A percentile compares a stretch with the other conserved stretches of the same genome.
phyloP scores from a whole-genome alignment of 2,113 vertebrate species.

The Genyomyrus donnyi region DNA sequence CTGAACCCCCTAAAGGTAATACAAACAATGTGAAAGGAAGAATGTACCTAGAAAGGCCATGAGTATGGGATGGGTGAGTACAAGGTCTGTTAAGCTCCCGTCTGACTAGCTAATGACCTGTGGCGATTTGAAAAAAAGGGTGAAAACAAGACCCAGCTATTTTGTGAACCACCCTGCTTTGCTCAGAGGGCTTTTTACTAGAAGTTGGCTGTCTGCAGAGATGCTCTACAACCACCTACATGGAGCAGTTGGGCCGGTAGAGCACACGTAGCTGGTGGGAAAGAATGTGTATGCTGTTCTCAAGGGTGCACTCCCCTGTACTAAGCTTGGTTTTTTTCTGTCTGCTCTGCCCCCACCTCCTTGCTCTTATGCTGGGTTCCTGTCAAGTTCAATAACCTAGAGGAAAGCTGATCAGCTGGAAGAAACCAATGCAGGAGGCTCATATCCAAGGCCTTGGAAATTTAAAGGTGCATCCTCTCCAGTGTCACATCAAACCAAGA shows the following conservation, averaged over 20 bases:
- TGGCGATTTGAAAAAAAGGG: neutral
- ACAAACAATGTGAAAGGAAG: constrained; percentile 1
- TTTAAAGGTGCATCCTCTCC: too few relatives aligned
- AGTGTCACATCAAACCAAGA: too few relatives aligned
- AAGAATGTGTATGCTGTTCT: neutral
- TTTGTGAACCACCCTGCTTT: neutral
- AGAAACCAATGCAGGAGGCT: neutral
- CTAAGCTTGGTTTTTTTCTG: neutral
- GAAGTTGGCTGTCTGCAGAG: neutral
- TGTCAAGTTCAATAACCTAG: neutral
- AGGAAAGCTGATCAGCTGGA: neutral
- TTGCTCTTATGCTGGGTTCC: neutral
- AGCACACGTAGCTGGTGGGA: neutral
- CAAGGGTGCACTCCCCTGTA: neutral
- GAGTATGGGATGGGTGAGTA: neutral
- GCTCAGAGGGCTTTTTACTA: neutral
- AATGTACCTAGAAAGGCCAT: neutral
- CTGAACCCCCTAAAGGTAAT: neutral
- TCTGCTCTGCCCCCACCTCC: neutral
- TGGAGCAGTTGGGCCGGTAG: neutral
- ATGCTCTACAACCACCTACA: neutral
- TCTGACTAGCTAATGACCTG: neutral
- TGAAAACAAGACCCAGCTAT: neutral
- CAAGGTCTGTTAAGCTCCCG: neutral
- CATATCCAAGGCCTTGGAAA: neutral